Base-by-base conservation (phyloP, 2,113 vertebrate genomes). In the Ochotona curzoniae region DNA sequence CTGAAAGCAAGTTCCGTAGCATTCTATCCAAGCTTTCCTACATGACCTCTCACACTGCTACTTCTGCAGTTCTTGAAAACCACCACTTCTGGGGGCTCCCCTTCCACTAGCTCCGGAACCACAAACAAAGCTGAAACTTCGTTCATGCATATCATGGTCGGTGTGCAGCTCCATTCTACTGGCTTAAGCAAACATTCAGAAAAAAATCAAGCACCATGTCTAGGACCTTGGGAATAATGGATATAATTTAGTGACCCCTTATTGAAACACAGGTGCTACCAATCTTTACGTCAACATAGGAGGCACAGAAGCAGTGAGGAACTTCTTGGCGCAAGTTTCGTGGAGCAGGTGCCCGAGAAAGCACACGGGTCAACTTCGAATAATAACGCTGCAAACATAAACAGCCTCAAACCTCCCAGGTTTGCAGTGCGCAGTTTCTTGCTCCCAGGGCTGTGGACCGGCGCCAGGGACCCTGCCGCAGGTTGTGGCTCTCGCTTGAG, bases 11-110 rank as follows among this genome's bases (percentile, higher is more conserved):
- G 8, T 70, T 71, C 70, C 64, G 64, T 1, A 7, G 3, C 70
- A 83, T 51, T 85, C 89, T 92, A 92, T 86, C 28, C 86, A 87
- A 5, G 38, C 38, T 71, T 74, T 66, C 38, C 81, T 80, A 91
- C 26, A 20, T 80, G 26, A 64, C 47, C 18, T 87, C 26, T 76
- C 30, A 30, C 11, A 75, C 15, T 57, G 30, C 32, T 84, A 38
- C 9, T 54, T n/a, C 60, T 91, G 38, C 63, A 44, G 18, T 76
- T 82, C 71, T 69, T 76, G 15, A 71, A 89, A 51, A 82, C 5
- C 35, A 25, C 2, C 11, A 64, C 11, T 73, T 82, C 32, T 83
- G 11, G 23, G 32, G 54, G 49, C 83, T 4, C 10, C 4, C 15
- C 15, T 17, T 67, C 28, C 38, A 80, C 78, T 12, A 74, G 49